Base-by-base conservation (phyloP, 2,113 vertebrate species). In the Maccullochella peelii region DNA sequence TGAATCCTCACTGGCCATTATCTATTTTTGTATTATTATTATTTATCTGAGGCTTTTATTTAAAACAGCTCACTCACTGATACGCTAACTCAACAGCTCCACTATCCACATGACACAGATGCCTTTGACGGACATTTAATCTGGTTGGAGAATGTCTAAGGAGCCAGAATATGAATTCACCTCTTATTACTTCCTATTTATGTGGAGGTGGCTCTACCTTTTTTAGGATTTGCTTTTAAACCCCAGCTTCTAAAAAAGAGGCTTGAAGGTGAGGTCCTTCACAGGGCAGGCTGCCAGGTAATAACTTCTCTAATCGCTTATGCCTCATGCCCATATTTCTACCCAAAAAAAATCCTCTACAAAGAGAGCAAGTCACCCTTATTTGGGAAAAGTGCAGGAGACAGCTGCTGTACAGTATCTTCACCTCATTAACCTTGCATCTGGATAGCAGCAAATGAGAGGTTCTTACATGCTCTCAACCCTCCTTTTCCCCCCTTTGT, bases 391-490 rank as follows among this genome's bases (percentile, higher is more conserved):
- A 85, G 68, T 55, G 8, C 30, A 30, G 63, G 77, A 74, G 77
- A 82, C 84, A 78, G 82, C 83, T 82, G 77, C 80, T 83, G 27
- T 65, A 73, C 69, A 61, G 30, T 47, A 67, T 40, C 74, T 62
- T 79, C 84, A 69, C 85, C 90, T 89, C 79, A 88, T 92, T 90
- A 93, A 85, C 86, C 75, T 73, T 33, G 44, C 47, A 70, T 83
- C 85, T 82, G 61, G 27, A 83, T 36, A 50, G 25, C 67, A 62
- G 73, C 67, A 70, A 50, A 73, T 84, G 49, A 72, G 61, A 83
- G 20, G 74, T 79, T 62, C 44, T 59, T 25, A 58, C 54, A 66
- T 21, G 10, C 47, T 59, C 55, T 66, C 30, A 0, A 23, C 30
- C 25, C 27, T 42, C 20, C 20, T 77, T 63, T 77, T 47, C 23